Evolutionary conservation across 2,888 invertebrate genomes (phyloP).

Genomic region (Octonoba sinensis): DNA sequence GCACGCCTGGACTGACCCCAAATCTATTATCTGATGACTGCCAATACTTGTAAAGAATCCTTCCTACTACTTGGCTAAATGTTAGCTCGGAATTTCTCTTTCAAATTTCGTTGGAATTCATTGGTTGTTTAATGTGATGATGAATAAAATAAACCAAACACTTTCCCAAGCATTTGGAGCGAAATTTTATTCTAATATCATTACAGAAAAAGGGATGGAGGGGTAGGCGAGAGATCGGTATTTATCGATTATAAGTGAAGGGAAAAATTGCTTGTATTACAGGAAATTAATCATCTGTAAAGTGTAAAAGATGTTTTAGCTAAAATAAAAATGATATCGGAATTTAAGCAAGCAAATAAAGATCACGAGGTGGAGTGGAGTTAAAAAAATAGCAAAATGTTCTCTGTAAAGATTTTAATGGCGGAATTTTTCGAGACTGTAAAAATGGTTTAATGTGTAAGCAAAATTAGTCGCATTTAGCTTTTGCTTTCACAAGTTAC

Average conservation of each 20-base stretch:
- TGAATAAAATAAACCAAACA: not conserved
- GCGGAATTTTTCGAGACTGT: conserved; percentile 27
- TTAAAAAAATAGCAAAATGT: conserved; percentile 8
- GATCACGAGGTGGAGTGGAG: conserved; percentile 6
- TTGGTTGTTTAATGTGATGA: too few relatives aligned
- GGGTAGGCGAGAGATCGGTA: not conserved
- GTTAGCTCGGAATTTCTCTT: too few relatives aligned
- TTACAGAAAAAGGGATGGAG: conserved; percentile 11
- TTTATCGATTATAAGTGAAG: not conserved
- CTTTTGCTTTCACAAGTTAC: too few relatives aligned
- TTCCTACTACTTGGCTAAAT: too few relatives aligned
- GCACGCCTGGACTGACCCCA: too few relatives aligned
- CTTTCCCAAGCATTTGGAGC: not conserved
- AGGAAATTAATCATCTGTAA: conserved; percentile 53
- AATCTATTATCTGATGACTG: too few relatives aligned
- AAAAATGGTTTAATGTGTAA: too few relatives aligned
- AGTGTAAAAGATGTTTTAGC: conserved; percentile 29
- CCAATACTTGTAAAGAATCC: too few relatives aligned
- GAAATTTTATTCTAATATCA: conserved; percentile 50
- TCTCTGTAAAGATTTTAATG: conserved; percentile 36
- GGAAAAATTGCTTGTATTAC: conserved; percentile 40
- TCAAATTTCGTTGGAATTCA: too few relatives aligned
- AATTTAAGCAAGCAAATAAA: conserved; percentile 20
- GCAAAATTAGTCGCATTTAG: too few relatives aligned
- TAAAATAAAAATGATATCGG: conserved; percentile 27